A percentile compares a stretch with the other conserved stretches of the same genome.
Conservation (phyloP, 2,888 invertebrate genomes). For the Schrankia costaestrigalis region DNA sequence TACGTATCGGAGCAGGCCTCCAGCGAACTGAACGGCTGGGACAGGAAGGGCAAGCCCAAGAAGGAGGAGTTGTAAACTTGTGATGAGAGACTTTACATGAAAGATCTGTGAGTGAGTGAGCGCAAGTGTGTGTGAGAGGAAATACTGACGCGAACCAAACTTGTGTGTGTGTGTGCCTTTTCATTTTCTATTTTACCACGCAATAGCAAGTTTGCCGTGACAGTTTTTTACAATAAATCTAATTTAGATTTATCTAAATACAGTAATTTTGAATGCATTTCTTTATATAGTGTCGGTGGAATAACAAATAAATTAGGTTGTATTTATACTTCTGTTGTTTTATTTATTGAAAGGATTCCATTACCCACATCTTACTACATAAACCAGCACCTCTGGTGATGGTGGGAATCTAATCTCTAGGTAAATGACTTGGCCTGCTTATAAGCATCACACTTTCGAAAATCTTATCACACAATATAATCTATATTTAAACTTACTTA, state of each 20-base stretch:
- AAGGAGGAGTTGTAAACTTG: slow-evolving; percentile 71
- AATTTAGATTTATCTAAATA: slow-evolving; percentile 64
- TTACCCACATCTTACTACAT: no score
- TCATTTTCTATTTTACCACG: slow-evolving; percentile 14
- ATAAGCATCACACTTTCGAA: no score
- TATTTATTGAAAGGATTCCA: slow-evolving; percentile 19
- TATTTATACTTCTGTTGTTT: slow-evolving; percentile 64
- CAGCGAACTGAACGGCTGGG: slow-evolving; percentile 91
- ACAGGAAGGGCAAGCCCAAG: slow-evolving; percentile 87
- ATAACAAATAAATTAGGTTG: slow-evolving; percentile 71
- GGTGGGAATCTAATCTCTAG: not conserved
- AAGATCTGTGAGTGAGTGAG: slow-evolving; percentile 68
- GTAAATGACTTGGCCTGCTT: no score
- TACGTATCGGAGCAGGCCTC: slow-evolving; percentile 96
- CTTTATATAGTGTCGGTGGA: slow-evolving; percentile 63
- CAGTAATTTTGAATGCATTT: slow-evolving; percentile 78
- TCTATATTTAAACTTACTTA: no score
- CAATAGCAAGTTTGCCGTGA: slow-evolving; percentile 25
- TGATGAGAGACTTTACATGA: slow-evolving; percentile 57
- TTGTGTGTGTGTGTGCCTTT: slow-evolving; percentile 11
- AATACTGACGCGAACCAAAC: slow-evolving; percentile 11
- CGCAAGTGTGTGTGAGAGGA: slow-evolving; percentile 31
- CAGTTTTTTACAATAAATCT: slow-evolving; percentile 44
- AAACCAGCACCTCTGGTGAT: no score
- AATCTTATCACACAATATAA: no score